These are phyloP conservation scores for Tenodera sinensis DNA, from an alignment of 2,888 invertebrate species.

Conservation along the genomic window DNA sequence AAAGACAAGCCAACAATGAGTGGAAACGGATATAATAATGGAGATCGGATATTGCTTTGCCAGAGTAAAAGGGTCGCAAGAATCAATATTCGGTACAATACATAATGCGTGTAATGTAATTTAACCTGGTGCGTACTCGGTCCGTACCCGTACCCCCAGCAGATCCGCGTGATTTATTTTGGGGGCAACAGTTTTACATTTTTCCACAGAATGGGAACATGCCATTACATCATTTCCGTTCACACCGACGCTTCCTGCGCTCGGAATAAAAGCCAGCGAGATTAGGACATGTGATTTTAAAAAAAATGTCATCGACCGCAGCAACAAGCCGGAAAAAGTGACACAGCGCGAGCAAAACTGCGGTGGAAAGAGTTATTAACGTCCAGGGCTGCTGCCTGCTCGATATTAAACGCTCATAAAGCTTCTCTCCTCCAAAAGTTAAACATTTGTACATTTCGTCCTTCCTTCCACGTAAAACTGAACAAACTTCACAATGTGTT, in stretches of 20 bases:
- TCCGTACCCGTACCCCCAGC: too few relatives aligned
- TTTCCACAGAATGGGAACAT: not conserved
- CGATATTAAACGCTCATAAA: too few relatives aligned
- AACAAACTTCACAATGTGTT: too few relatives aligned
- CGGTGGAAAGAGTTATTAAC: too few relatives aligned
- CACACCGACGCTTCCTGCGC: not conserved
- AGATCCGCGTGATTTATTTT: not conserved
- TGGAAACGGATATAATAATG: conserved; percentile 7
- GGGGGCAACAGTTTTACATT: not conserved
- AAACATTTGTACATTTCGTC: too few relatives aligned
- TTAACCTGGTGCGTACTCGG: not conserved
- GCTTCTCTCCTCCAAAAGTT: too few relatives aligned
- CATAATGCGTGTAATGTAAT: not conserved
- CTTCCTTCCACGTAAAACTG: too few relatives aligned
- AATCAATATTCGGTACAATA: not conserved
- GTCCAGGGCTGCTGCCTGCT: too few relatives aligned
- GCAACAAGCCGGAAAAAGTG: not conserved
- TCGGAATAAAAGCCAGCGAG: not conserved
- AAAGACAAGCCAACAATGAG: conserved; percentile 1
- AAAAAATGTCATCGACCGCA: not conserved
- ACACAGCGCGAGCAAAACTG: too few relatives aligned
- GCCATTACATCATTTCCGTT: not conserved
- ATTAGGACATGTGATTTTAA: not conserved
- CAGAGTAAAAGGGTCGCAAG: not conserved
- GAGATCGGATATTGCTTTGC: conserved; percentile 5